Evolutionary conservation across 2,888 invertebrate genomes (phyloP), one percentile per base, ranked within the genome.

Genomic region (Actias luna): DNA sequence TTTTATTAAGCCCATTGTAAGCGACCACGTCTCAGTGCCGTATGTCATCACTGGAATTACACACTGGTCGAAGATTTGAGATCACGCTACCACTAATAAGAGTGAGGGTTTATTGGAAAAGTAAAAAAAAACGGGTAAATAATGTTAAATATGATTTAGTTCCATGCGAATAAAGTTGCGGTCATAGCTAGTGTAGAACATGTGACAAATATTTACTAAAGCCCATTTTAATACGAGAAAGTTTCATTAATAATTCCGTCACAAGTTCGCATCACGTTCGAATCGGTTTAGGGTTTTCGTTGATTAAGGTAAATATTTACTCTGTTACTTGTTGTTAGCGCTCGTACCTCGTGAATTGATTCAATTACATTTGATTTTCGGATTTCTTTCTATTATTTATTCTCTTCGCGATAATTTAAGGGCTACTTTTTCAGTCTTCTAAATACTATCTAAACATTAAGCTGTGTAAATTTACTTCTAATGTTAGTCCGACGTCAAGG

Each of bases 271-370:
- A 55, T 50, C 46, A 55, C 16, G 55, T 55, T 55, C 29, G 55
- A 29, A 55, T 55, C n/a, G 55, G 29, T 55, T 55, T 55, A 55
- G 55, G 29, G 16, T 10, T 29, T 46, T 62, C 31, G 46, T 58
- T 58, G 62, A 62, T 62, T 62, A 58, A 31, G 25, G 39, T 33
- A 57, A 62, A 62, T 58, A 58, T 62, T 62, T 58, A 58, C 61
- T 42, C 39, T 61, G n/a, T 3, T 36, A 58, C 62, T 62, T 46
- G 62, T 62, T 46, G 62, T 29, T 29, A 62, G 39, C 58, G 27
- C 29, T 31, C 42, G 58, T 58, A 16, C 29, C 29, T 62, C 14
- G 55, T 39, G 55, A 16, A 29, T 55, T 55, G 55, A 55, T 50
- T 18, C 42, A 42, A 50, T 50, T 50, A 50, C 46, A 50, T 22